Conservation (phyloP, 1,140 invertebrate species). For the Thrips palmi region DNA sequence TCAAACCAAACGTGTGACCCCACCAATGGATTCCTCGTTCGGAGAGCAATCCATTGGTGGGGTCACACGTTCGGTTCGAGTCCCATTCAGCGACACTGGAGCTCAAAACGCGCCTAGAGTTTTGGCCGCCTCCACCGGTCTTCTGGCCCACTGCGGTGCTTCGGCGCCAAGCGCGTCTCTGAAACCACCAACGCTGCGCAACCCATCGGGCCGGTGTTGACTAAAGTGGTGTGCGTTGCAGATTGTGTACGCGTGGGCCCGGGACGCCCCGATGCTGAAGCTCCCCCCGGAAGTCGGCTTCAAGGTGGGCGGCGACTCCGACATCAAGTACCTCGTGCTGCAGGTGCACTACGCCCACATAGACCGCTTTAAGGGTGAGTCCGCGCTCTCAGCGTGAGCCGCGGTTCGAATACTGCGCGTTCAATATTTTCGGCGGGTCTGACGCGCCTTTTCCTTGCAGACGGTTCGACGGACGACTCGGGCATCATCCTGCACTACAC, state of each 20-base stretch:
- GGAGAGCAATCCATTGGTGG: no score
- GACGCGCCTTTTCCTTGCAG: slow-evolving; percentile 26
- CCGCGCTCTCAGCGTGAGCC: no score
- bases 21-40: no score
- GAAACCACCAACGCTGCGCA: background rate
- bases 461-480: slow-evolving; percentile 58
- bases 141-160: no score
- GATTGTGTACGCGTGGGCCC: slow-evolving; percentile 94
- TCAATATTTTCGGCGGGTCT: slow-evolving; percentile 2
- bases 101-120: no score
- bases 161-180: background rate
- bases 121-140: no score
- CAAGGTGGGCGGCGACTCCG: slow-evolving; percentile 49
- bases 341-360: slow-evolving; percentile 86
- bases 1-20: no score
- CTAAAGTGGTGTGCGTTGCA: slow-evolving; percentile 22
- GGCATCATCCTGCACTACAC: slow-evolving; percentile 66
- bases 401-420: no score
- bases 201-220: background rate
- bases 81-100: no score
- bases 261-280: slow-evolving; percentile 71
- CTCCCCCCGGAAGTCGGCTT: slow-evolving; percentile 75
- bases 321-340: slow-evolving; percentile 61
- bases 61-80: no score
- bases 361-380: slow-evolving; percentile 45